Conservation (phyloP, 2,113 vertebrate genomes). For the Suricata suricatta region DNA sequence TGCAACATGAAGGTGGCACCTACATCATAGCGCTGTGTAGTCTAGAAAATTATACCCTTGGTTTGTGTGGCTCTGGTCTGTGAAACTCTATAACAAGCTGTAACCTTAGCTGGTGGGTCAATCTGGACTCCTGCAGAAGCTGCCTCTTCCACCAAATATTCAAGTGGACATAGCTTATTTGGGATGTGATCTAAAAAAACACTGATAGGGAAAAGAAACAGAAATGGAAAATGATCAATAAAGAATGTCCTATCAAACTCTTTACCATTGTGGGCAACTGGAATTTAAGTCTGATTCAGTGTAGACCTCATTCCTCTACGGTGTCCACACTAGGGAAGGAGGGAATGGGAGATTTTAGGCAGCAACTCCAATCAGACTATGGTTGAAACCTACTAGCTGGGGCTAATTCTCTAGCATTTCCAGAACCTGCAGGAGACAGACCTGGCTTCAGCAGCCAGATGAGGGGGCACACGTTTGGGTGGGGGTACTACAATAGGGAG, state of each 20-base stretch:
- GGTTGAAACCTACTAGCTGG: not conserved
- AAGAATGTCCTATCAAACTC: not conserved
- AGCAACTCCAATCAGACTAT: not conserved
- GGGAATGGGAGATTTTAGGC: not conserved
- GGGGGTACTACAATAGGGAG: not conserved
- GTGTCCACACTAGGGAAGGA: not conserved
- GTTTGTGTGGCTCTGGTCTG: not conserved
- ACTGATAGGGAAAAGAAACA: not conserved
- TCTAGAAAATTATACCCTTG: not conserved
- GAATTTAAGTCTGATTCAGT: not conserved
- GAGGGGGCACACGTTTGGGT: not conserved
- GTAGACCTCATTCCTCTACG: not conserved
- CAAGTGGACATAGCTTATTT: not conserved
- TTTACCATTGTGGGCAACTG: not conserved
- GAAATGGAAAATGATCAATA: not conserved
- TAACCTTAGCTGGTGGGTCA: not conserved
- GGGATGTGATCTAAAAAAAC: not conserved
- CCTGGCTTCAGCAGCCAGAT: not conserved
- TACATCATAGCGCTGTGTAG: not conserved
- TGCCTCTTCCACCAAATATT: not conserved
- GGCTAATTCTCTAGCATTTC: not conserved
- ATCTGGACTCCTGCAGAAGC: not conserved
- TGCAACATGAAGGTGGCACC: not conserved
- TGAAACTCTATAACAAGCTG: not conserved
- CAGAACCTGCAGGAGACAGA: not conserved